Conservation (phyloP, 2,113 vertebrate genomes). For the Mionectes macconnelli region DNA sequence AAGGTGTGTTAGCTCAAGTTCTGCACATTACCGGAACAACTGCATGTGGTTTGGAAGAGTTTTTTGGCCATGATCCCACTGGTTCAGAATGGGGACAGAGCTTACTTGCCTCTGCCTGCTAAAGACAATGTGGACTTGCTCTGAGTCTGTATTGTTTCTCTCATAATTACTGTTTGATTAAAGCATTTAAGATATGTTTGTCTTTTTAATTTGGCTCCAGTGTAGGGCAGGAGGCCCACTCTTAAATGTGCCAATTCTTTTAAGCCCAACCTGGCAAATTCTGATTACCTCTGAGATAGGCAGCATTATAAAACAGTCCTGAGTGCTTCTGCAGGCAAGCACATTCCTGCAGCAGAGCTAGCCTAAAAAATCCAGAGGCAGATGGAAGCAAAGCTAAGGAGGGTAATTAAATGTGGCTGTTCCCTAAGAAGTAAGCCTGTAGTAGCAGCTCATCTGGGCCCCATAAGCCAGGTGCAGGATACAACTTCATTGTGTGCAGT, state of each 20-base stretch:
- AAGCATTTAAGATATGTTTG: not conserved
- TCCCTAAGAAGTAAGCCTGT: not conserved
- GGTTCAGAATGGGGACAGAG: not conserved
- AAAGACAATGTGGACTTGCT: not conserved
- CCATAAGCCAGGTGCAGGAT: not conserved
- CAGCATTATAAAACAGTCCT: not conserved
- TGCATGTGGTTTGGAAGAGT: not conserved
- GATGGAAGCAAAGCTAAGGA: constrained; percentile 6
- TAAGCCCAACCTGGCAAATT: constrained; percentile 1
- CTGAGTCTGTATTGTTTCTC: not conserved
- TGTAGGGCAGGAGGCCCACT: not conserved
- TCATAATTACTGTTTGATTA: constrained; percentile 39
- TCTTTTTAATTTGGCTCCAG: constrained; percentile 25
- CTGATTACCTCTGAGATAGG: constrained; percentile 7
- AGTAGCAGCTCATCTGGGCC: not conserved
- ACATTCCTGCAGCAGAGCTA: constrained; percentile 31
- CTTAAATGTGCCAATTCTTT: not conserved
- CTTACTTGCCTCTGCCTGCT: constrained; percentile 51
- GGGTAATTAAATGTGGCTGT: constrained; percentile 3
- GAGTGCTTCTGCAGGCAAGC: constrained; percentile 26
- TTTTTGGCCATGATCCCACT: not conserved
- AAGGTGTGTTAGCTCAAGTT: not conserved
- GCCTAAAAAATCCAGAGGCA: constrained; percentile 28
- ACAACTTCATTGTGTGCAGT: rapidly evolving
- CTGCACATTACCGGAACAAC: not conserved